phyloP scores from a whole-genome alignment of 2,113 vertebrate species.

The Recurvirostra avosetta region DNA sequence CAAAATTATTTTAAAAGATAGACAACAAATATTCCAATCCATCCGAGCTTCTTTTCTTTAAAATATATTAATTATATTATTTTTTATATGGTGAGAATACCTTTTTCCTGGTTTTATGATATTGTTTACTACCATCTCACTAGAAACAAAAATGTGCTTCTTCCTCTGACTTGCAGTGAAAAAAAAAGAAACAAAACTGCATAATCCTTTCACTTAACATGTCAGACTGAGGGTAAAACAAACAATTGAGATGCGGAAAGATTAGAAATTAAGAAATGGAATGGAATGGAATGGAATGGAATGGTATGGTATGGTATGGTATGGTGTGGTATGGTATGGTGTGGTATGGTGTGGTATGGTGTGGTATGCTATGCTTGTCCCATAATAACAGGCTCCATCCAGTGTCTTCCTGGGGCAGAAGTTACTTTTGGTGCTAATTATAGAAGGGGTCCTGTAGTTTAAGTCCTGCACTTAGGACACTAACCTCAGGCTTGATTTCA shows the following conservation, averaged over 20 bases:
- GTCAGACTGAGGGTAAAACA: background rate
- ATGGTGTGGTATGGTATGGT: accelerated
- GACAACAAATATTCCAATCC: background rate
- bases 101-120: background rate
- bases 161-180: background rate
- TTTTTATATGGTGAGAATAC: background rate
- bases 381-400: background rate
- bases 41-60: background rate
- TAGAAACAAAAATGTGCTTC: background rate
- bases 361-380: background rate
- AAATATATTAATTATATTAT: background rate
- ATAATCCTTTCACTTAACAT: background rate
- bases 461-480: background rate
- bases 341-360: too few relatives aligned
- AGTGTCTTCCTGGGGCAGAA: background rate
- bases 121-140: background rate
- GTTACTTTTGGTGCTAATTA: background rate
- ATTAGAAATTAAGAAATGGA: background rate
- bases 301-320: background rate
- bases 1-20: background rate
- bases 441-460: background rate
- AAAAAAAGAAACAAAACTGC: background rate
- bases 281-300: too few relatives aligned
- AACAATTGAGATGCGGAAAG: accelerated
- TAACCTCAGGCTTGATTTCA: background rate